A percentile compares a stretch with the other conserved stretches of the same genome.
These are phyloP conservation scores for Pangasius sanitwongsei DNA, from an alignment of 2,797 vertebrate species.

Conservation along the genomic window DNA sequence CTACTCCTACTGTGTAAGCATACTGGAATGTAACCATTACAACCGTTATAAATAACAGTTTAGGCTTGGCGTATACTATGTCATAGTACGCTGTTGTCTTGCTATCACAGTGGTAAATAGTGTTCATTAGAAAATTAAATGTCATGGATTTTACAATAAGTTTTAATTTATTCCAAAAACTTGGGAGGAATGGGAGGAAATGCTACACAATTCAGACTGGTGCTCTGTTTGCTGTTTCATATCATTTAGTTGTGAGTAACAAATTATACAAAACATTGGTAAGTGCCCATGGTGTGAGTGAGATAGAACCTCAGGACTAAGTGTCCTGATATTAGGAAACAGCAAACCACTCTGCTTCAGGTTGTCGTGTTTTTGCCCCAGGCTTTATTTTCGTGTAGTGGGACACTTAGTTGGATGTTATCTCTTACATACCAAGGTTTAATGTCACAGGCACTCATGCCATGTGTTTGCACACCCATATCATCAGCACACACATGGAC, in stretches of 20 bases:
- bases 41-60: background rate
- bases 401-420: background rate
- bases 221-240: background rate
- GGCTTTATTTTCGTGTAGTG: background rate
- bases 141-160: background rate
- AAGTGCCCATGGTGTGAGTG: background rate
- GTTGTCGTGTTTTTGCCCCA: background rate
- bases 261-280: background rate
- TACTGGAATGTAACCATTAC: background rate
- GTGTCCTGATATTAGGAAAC: conserved; percentile 14
- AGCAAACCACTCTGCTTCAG: background rate
- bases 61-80: background rate
- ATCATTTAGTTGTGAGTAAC: background rate
- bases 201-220: too few species aligned
- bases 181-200: background rate
- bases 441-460: background rate
- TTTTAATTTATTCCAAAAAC: background rate
- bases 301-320: background rate
- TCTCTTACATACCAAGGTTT: background rate
- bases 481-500: conserved; percentile 7
- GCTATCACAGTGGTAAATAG: background rate
- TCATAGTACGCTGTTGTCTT: background rate
- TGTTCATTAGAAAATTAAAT: background rate
- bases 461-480: conserved; percentile 7
- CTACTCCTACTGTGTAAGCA: background rate